Base-by-base conservation (phyloP, 2,113 vertebrate species). In the Mandrillus leucophaeus region DNA sequence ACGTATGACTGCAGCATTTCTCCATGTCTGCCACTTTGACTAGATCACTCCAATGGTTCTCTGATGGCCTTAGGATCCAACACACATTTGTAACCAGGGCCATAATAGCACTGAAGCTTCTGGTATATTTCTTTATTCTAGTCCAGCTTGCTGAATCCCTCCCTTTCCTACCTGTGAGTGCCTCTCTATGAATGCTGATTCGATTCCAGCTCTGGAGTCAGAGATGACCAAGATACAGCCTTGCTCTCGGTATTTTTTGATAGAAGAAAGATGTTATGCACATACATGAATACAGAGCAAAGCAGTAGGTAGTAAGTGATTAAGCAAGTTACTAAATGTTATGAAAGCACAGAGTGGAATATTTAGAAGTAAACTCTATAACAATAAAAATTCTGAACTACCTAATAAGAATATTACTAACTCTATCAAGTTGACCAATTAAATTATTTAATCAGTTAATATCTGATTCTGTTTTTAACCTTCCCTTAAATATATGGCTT, bases 391-490 rank as follows among this genome's bases (percentile, higher is more conserved):
- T 75, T 75, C 35, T 23, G 68, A 80, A 75, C 32, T 32, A 83
- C 27, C 13, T 86, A 50, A 61, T 84, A 25, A 55, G 38, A 96
- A 59, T 84, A 72, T 32, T 72, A 83, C 27, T 59, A 82, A 88
- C 25, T 48, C 30, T 79, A 76, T 86, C 30, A 68, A 90, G 78
- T 22, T 38, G 32, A 59, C 40, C 68, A 30, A 22, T 43, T 82
- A 78, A 86, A 64, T 64, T 64, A 64, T 64, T 64, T 64, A 64
- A 64, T 64, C 61, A 14, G 30, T 64, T 52, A 86, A 75, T 86
- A 72, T 82, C 82, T 59, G 11, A 84, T 48, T 93, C 25, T 87
- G 14, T 55, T 89, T 96, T 93, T 90, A 83, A 76, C 25, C 32
- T 61, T 66, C 12, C 32, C 18, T 80, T 91, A 88, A 94, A 66